Base-by-base conservation (phyloP, 1,140 invertebrate genomes). In the Macrotrachela quadricornifera region DNA sequence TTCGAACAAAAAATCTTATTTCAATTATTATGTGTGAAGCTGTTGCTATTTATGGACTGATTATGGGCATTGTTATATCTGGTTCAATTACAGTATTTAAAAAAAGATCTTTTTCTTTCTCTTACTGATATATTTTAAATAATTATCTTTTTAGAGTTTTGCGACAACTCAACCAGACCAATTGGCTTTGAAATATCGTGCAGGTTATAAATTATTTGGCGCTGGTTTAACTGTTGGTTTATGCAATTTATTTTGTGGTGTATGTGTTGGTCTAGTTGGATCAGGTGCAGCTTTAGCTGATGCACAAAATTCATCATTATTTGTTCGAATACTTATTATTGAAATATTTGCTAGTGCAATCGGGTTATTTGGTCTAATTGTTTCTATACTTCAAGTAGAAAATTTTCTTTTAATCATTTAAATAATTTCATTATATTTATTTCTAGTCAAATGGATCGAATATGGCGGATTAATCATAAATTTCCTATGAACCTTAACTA, bases 1-100 rank as follows among this genome's bases (percentile, higher is more conserved):
- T 99, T 65, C 88, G 95, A 71, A 99, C 92, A 46, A 97, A 97
- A 72, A 99, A 99, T 73, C 78, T 99, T 60, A 92, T 99, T 62
- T 94, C 87, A 49, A 90, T 96, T 63, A 95, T 96, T 69, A 95
- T 96, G 75, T 96, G 90, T 68, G 90, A 96, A 73, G 90, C 90
- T 61, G 90, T 96, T 0, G 90, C 90, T 51, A 96, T 96, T 71
- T 96, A 95, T 68, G 90, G 90, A n/a, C 77, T 96, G 18, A 95
- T 95, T 63, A 90, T 90, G 62, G 87, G 90, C 36, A 94, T 96
- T 65, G 86, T 96, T 36, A 76, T 95, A 41, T 83, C 82, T 4
- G 21, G 21, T 30, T 30, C 21, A 30, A 30, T 30, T 4, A 30
- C 21, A 30, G 21, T 30, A 30, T 4, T 2, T 30, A 8, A 30